Evolutionary conservation across 2,113 vertebrate species (phyloP).

Genomic region (Brachyhypopomus occidentalis): DNA sequence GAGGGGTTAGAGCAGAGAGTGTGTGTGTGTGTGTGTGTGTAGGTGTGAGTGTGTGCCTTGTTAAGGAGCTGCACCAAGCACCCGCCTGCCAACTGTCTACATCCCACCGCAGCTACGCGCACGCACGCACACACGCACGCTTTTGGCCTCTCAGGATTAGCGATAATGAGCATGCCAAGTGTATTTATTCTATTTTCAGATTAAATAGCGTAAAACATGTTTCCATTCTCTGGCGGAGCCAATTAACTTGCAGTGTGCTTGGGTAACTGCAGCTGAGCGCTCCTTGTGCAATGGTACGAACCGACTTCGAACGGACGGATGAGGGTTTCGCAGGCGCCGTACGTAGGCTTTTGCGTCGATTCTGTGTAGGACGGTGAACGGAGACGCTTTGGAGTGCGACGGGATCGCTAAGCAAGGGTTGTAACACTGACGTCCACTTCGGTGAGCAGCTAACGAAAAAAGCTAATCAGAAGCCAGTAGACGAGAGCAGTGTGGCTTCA

Average conservation of each 20-base stretch:
- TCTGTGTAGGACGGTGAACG: background rate
- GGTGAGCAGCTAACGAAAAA: background rate
- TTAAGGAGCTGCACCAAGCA: slow-evolving; percentile 70
- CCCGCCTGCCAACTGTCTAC: slow-evolving; percentile 73
- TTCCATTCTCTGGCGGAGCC: slow-evolving; percentile 36
- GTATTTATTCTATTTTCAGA: slow-evolving; percentile 53
- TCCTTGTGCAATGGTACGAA: slow-evolving; percentile 11
- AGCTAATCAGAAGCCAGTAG: slow-evolving; percentile 14
- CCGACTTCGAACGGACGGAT: slow-evolving; percentile 2
- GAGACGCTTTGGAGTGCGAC: background rate
- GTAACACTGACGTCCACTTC: background rate
- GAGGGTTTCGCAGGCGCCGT: background rate
- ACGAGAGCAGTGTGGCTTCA: background rate
- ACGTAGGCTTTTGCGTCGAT: background rate
- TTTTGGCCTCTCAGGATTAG: slow-evolving; percentile 46
- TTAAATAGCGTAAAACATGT: slow-evolving; percentile 46
- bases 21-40: slow-evolving; percentile 64
- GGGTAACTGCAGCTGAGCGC: slow-evolving; percentile 11
- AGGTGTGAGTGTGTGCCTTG: slow-evolving; percentile 70
- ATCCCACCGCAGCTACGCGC: slow-evolving; percentile 48
- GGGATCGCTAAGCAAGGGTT: background rate
- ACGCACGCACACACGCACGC: slow-evolving; percentile 20
- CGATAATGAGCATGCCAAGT: slow-evolving; percentile 40
- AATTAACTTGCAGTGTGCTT: slow-evolving; percentile 37
- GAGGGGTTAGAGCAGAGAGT: slow-evolving; percentile 65